Evolutionary conservation across 92 coral and sea anemone genomes (phyloP), one percentile per base, ranked within the genome.

Genomic region (Epizoanthus fatuus): DNA sequence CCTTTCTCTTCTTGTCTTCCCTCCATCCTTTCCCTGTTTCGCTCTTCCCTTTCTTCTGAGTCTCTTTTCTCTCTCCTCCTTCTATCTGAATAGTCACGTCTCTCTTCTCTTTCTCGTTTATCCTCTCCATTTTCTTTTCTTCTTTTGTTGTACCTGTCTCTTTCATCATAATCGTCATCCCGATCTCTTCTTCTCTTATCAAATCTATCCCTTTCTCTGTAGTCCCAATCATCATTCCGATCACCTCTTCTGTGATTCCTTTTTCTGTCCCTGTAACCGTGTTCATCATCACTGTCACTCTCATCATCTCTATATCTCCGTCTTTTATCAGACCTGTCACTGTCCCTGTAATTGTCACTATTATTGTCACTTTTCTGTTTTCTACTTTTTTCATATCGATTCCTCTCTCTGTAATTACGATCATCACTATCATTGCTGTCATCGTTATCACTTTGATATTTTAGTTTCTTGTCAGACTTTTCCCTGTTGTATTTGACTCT

Each of bases 361-460:
- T 88, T 84, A 75, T 87, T 91, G 47, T 91, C 87, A 74, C 88
- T 74, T 49, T 42, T 72, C 29, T 54, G 85, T 52, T 10, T 45
- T 35, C 37, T 8, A 16, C 78, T 59, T 82, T n/a, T 68, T 14
- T 62, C 60, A 29, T 22, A 44, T 80, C 53, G 59, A 16, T 83
- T 71, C 16, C 44, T 84, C 7, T 77, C 84, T n/a, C 79, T 25
- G 70, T 60, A 42, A 58, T 60, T 65, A 55, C 40, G 29, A 57
- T 72, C 87, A 80, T 81, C 81, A 53, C 57, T 37, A 17, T 14
- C 62, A 51, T 81, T 75, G 71, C 75, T 81, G 54, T 86, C 93
- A 72, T 89, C 83, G 19, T 92, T 87, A 59, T 86, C 93, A n/a
- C 56, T 80, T 60, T n/a, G 52, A 77, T 19, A 59, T 40, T 60